Percentiles rank a stretch among this genome's conserved stretches.
Evolutionary conservation across 2,797 vertebrate species (phyloP).

Genomic region (Coracias cyanogaster): DNA sequence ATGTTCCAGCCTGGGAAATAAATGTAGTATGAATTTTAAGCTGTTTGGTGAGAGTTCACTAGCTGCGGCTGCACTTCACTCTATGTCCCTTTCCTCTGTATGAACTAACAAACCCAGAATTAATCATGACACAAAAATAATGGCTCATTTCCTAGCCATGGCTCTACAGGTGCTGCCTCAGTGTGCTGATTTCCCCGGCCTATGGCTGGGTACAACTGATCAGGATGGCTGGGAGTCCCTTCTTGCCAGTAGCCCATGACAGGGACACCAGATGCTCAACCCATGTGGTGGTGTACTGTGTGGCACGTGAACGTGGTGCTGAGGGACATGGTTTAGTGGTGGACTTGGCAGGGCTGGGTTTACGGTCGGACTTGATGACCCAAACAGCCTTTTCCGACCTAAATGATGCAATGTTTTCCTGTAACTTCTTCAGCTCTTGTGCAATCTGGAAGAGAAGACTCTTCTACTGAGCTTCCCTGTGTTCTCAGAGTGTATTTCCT

Average conservation of each 20-base stretch:
- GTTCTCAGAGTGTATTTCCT: neutral
- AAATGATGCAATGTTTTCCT: neutral
- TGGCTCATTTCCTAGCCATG: neutral
- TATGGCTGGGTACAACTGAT: neutral
- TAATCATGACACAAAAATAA: neutral
- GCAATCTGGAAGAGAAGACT: neutral
- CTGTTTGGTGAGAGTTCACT: neutral
- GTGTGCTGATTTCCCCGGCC: neutral
- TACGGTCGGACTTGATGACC: rapidly evolving
- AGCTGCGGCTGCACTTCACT: neutral
- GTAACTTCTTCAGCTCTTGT: neutral
- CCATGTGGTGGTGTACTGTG: neutral
- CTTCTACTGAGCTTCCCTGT: neutral
- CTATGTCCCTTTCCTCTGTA: neutral
- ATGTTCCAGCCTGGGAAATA: neutral
- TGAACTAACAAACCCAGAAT: neutral
- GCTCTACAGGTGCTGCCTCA: neutral
- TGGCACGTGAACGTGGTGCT: neutral
- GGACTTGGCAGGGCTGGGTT: neutral
- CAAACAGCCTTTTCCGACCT: neutral
- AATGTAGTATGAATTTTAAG: neutral
- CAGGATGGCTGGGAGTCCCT: neutral
- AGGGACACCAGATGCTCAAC: neutral
- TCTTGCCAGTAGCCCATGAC: neutral
- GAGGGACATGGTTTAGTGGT: neutral